Evolutionary conservation across 1,140 invertebrate species (phyloP), one percentile per base, ranked within the genome.

Genomic region (Trachymyrmex cornetzi): DNA sequence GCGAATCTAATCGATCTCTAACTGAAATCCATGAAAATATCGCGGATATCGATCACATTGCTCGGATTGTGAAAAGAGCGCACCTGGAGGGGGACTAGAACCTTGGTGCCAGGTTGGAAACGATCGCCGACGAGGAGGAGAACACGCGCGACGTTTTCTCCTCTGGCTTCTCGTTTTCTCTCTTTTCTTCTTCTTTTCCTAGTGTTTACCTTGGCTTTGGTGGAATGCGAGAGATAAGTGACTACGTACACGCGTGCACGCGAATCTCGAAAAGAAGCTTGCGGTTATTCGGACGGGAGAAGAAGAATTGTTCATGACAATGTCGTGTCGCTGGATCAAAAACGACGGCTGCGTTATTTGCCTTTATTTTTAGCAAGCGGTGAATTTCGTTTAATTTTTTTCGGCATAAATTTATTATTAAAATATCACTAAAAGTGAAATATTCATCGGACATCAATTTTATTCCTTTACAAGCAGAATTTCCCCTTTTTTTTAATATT

Each of bases 161-260:
- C 88, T 85, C 71, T 85, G 57, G 57, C 64, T 82, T 48, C 57
- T 87, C 30, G 57, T 44, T 63, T 82, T 48, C 57, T 87, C 24
- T 86, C 63, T 69, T 81, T 59, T 67, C 14, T 30, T 24, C 16
- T 48, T 71, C 44, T 64, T 71, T 57, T 53, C 22, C n/a, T 63
- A 57, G 55, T 38, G 44, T 89, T 92, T 90, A 92, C 91, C 90
- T 92, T 92, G 91, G 90, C 89, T 90, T 80, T 87, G 59, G n/a
- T 87, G 91, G 91, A 92, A 92, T 92, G 92, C 81, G 61, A 79
- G 59, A 88, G 90, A 90, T 86, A 92, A 90, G 86, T 85, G 72
- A 69, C 55, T 77, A 64, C n/a, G 61, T 30, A 59, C 27, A 48
- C 38, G 66, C 30, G 50, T 59, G 22, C n/a, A 19, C 61, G 69